These are phyloP conservation scores for Homarus americanus DNA, from an alignment of 1,140 invertebrate genomes.

Conservation along the genomic window DNA sequence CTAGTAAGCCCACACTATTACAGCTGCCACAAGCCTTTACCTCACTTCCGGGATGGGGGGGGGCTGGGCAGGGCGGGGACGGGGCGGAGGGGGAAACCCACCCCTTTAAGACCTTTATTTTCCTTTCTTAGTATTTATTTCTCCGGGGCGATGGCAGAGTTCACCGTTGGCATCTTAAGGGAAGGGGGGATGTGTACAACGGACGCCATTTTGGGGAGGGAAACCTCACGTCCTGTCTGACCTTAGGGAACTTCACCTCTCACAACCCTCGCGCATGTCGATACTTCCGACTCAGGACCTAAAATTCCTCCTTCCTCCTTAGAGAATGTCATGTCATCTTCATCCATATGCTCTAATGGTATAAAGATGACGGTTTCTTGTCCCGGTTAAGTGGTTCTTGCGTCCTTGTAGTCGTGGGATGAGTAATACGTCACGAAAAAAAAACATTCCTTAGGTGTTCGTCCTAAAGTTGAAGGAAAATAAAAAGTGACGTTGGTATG, in stretches of 20 bases:
- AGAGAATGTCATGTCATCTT: neutral
- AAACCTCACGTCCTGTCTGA: slow-evolving; percentile 43
- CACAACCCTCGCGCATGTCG: slow-evolving; percentile 35
- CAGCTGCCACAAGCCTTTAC: slow-evolving; percentile 27
- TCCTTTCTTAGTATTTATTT: slow-evolving; percentile 40
- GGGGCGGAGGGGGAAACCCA: neutral
- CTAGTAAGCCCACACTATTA: slow-evolving; percentile 9
- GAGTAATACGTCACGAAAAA: slow-evolving; percentile 39
- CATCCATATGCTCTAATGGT: neutral
- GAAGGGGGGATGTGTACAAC: slow-evolving; percentile 15
- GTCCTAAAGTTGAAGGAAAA: slow-evolving; percentile 14
- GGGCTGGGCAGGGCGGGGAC: too few relatives aligned
- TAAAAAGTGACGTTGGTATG: slow-evolving; percentile 52
- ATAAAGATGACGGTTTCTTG: neutral
- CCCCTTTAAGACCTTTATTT: neutral
- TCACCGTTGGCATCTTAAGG: slow-evolving; percentile 18
- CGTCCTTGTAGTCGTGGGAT: slow-evolving; percentile 1
- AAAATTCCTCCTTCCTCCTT: neutral
- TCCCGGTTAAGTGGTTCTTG: neutral
- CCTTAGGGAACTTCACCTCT: slow-evolving; percentile 39
- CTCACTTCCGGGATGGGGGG: slow-evolving; percentile 21
- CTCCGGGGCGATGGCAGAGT: neutral
- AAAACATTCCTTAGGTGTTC: slow-evolving; percentile 58
- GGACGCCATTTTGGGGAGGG: slow-evolving; percentile 16
- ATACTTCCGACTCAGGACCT: slow-evolving; percentile 26